Base-by-base conservation (phyloP, 2,888 invertebrate genomes). In the Drosophila fungiperda region DNA sequence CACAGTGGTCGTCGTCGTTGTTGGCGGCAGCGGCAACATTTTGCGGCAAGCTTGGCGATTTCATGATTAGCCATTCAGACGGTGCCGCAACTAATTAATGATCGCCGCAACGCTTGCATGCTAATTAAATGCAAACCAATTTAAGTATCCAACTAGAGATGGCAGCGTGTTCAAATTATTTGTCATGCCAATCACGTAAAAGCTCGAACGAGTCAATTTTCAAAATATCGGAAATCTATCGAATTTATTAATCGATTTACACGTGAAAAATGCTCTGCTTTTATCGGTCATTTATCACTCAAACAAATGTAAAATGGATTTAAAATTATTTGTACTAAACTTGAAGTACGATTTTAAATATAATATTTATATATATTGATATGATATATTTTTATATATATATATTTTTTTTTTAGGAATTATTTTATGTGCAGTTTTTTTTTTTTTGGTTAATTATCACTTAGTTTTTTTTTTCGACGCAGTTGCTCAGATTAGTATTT, bases 31-130 rank as follows among this genome's bases (percentile, higher is more conserved):
- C 62, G 33, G 82, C 76, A 82, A 84, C 83, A 86, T 71, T 85
- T 66, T 72, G 86, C 66, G 67, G 77, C 68, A 70, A 61, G 83
- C 59, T 58, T 49, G 57, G 55, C 40, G 75, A 82, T 87, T 77
- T 61, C 60, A 70, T 78, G 83, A 88, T 84, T 88, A 74, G 76
- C 63, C 54, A 60, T 68, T 63, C 59, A 60, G 69, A 70, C 71
- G 72, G 76, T 78, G 84, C 72, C 73, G 78, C 75, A 66, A 68
- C 89, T 84, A 84, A 84, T 84, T 84, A 88, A 84, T 83, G 89
- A 86, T 78, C 67, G 68, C 67, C 50, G 50, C 75, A 72, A 60
- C 80, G 63, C 49, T 68, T 72, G 81, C 78, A 88, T 88, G 78
- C 83, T 84, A 88, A 84, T 84, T 84, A 83, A 83, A 84, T 70